These are phyloP conservation scores for Cirrhinus mrigala DNA, from an alignment of 2,797 vertebrate species.

Conservation along the genomic window DNA sequence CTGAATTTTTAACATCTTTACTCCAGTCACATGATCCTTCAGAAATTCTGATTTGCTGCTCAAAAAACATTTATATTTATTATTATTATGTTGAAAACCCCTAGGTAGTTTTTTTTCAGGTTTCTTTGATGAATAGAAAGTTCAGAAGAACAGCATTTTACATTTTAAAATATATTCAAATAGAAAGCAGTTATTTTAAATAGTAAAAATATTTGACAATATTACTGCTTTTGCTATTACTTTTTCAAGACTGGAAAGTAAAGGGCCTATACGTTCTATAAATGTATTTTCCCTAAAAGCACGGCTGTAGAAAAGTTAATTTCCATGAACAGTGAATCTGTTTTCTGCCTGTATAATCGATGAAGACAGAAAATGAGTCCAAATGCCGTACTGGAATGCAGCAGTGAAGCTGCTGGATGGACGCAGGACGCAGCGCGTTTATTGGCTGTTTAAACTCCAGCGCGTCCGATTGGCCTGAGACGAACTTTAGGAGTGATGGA, in stretches of 20 bases:
- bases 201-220: too few relatives aligned
- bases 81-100: too few relatives aligned
- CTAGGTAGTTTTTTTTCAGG: too few relatives aligned
- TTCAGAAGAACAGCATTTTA: too few relatives aligned
- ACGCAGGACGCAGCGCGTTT: conserved; percentile 8
- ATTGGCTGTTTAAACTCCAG: conserved; percentile 63
- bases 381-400: conserved; percentile 1
- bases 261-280: neutral
- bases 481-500: conserved; percentile 45
- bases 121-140: too few relatives aligned
- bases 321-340: neutral
- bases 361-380: neutral
- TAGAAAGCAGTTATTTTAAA: too few relatives aligned
- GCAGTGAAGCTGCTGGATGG: neutral
- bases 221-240: too few relatives aligned
- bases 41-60: too few relatives aligned
- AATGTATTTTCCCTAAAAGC: neutral
- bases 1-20: too few relatives aligned
- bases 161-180: too few relatives aligned
- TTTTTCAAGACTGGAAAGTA: neutral
- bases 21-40: too few relatives aligned
- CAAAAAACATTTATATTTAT: too few relatives aligned
- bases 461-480: conserved; percentile 62
- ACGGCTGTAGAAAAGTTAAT: neutral
- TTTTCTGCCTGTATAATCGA: neutral